Evolutionary conservation across 2,797 vertebrate genomes (phyloP), one percentile per base, ranked within the genome.

Genomic region (Lagocephalus sceleratus): DNA sequence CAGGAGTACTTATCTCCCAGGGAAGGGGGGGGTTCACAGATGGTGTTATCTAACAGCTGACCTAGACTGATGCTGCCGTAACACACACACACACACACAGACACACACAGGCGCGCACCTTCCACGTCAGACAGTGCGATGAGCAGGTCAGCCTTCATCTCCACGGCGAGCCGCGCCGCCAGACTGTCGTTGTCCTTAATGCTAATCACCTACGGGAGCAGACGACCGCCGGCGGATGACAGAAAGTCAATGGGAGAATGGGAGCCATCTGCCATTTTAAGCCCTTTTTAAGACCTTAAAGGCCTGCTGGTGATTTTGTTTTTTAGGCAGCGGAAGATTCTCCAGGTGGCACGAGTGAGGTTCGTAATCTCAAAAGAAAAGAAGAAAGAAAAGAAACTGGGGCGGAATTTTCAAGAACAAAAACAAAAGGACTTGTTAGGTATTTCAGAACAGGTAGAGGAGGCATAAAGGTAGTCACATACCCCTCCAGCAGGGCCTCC

Each of bases 131-230:
- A 99, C 54, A 99, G 92, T n/a, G 94, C 89, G 55, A 99, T 94
- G 73, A 99, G 90, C 68, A 99, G 92, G 86, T 99, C 94, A 1
- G 95, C 96, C 78, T 94, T 95, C 97, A 98, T 98, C 87, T 99
- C 97, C 29, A 99, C 97, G 0, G 96, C 96, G 47, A 99, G 90
- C 11, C 97, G 92, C 3, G 97, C 96, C 25, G 97, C 97, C 81
- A 99, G 88, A 63, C 95, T 99, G 84, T 99, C 97, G 0, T 99
- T 99, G 84, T 99, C 97, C 88, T 99, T 98, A 73, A 99, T 94
- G 54, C 96, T 99, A 76, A 99, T 99, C 61, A 98, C 94, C 97
- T 99, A 70, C 21, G 86, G 82, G 23, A 54, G 3, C 51, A 66
- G 39, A 57, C 53, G 68, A 51, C 15, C 20, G 57, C 57, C 43